These are phyloP conservation scores for Pluvialis apricaria DNA, from an alignment of 2,113 vertebrate species.

Conservation along the genomic window DNA sequence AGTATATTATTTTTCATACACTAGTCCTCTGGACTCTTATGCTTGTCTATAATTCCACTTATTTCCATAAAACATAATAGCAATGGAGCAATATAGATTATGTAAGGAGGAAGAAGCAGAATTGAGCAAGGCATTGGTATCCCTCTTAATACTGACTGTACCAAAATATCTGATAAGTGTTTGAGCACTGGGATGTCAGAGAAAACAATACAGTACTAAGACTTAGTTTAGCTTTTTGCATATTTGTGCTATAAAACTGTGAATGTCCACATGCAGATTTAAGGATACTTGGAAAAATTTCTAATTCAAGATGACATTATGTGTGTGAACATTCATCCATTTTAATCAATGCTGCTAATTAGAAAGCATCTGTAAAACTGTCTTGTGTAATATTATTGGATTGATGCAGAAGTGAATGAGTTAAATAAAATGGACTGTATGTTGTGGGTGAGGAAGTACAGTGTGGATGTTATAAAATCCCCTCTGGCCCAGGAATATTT, in stretches of 20 bases:
- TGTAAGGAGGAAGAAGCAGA: background rate
- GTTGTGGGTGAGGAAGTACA: background rate
- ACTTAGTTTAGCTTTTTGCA: background rate
- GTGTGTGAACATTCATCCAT: background rate
- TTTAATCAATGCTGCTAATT: background rate
- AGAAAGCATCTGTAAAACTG: background rate
- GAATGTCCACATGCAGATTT: background rate
- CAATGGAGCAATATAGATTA: background rate
- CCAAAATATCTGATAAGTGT: background rate
- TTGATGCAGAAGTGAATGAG: background rate
- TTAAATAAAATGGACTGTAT: background rate
- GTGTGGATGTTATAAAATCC: background rate
- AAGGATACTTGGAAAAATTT: background rate
- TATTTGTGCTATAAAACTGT: background rate
- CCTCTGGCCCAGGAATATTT: background rate
- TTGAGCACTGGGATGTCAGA: background rate
- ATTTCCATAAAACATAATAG: background rate
- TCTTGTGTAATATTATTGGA: background rate
- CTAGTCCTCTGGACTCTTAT: background rate
- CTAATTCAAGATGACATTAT: background rate
- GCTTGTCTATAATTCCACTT: background rate
- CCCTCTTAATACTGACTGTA: background rate
- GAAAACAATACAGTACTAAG: background rate
- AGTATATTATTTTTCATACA: background rate
- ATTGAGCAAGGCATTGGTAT: background rate